phyloP scores from a whole-genome alignment of 2,113 vertebrate species.

The Plecotus auritus region DNA sequence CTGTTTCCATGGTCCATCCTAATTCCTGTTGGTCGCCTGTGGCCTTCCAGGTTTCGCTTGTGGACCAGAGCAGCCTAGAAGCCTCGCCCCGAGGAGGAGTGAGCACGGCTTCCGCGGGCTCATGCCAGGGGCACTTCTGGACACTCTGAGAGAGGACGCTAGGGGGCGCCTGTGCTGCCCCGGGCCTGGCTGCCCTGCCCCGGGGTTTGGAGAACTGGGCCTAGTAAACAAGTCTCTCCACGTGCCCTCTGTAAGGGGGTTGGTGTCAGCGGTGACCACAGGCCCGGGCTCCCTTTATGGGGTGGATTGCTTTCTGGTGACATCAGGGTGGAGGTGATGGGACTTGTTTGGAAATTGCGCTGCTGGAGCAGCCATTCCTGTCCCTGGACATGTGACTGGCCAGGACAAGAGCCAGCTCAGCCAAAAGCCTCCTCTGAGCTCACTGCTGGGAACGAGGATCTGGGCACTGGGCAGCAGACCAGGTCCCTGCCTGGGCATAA shows the following conservation, averaged over 20 bases:
- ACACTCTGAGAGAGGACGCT: neutral
- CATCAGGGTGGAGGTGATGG: neutral
- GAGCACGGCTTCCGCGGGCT: neutral
- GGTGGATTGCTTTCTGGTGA: neutral
- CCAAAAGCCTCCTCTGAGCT: neutral
- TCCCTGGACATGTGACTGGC: neutral
- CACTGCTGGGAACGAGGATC: no score
- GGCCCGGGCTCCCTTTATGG: neutral
- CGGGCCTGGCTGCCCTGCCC: neutral
- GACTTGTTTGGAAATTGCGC: neutral
- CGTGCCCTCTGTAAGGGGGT: neutral
- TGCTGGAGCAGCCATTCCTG: neutral
- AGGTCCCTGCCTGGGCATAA: rapidly evolving
- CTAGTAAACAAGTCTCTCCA: neutral
- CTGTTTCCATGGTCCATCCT: constrained; percentile 75
- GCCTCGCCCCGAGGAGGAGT: neutral
- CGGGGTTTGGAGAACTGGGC: rapidly evolving
- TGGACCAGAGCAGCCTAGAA: constrained; percentile 81
- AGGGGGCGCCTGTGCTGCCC: no score
- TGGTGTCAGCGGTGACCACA: neutral
- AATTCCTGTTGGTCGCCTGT: constrained; percentile 76
- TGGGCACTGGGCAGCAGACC: neutral
- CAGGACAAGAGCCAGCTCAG: neutral
- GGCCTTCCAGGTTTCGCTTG: constrained; percentile 85
- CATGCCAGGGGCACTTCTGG: neutral